Percentiles rank a stretch among this genome's conserved stretches.
These are phyloP conservation scores for Agrypnus murinus DNA, from an alignment of 2,888 invertebrate species.

Conservation along the genomic window DNA sequence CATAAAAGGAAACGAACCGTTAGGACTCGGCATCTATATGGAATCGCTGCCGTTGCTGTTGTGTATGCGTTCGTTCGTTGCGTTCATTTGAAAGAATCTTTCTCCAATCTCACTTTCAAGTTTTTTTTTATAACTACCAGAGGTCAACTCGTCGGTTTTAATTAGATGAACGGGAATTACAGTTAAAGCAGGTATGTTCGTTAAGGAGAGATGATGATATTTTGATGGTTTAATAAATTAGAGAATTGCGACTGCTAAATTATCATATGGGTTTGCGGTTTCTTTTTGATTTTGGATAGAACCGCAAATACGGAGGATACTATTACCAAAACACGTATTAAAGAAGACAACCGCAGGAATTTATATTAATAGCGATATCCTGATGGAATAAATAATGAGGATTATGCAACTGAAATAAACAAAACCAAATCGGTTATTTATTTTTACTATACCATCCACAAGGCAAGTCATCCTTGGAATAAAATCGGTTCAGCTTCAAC, in stretches of 20 bases:
- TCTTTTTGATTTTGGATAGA: background rate
- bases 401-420: too few relatives aligned
- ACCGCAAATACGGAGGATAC: constrained; percentile 6
- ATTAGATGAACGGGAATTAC: constrained; percentile 8
- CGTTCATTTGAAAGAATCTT: background rate
- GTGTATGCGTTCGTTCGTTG: too few relatives aligned
- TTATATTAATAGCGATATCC: background rate
- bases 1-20: constrained; percentile 41
- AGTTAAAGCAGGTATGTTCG: constrained; percentile 9
- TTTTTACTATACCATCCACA: too few relatives aligned
- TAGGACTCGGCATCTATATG: constrained; percentile 16
- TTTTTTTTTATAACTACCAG: background rate
- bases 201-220: too few relatives aligned
- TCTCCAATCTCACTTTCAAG: constrained; percentile 25
- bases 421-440: too few relatives aligned
- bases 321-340: background rate
- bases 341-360: constrained; percentile 6
- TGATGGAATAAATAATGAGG: too few relatives aligned
- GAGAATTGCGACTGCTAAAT: too few relatives aligned
- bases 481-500: too few relatives aligned
- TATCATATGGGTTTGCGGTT: background rate
- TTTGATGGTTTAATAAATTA: background rate
- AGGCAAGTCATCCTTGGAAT: too few relatives aligned
- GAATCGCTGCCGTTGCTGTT: background rate
- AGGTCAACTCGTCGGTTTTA: constrained; percentile 11